Conservation (phyloP, 2,113 vertebrate genomes). For the Limanda limanda region DNA sequence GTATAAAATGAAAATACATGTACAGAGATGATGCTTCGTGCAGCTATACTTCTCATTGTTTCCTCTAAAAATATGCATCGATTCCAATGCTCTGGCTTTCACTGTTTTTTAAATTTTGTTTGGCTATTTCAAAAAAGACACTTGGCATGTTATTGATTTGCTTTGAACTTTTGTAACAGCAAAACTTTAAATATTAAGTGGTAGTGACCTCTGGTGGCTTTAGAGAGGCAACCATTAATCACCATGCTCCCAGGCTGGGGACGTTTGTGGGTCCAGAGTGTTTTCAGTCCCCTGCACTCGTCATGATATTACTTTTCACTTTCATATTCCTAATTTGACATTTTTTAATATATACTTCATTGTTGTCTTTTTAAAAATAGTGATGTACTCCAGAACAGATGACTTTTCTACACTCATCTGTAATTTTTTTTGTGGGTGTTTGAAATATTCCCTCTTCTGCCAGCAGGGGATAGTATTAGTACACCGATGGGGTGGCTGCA, state of each 20-base stretch:
- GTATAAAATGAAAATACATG: background rate
- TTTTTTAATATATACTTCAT: background rate
- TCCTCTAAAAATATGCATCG: slow-evolving; percentile 5
- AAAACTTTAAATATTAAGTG: slow-evolving; percentile 34
- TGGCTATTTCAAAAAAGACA: background rate
- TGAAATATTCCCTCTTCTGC: slow-evolving; percentile 50
- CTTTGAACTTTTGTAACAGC: background rate
- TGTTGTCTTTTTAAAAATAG: background rate
- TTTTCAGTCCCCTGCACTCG: background rate
- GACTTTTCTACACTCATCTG: background rate
- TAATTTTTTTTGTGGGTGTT: background rate
- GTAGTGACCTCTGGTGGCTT: slow-evolving; percentile 66
- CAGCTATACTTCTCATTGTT: background rate
- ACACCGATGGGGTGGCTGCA: slow-evolving; percentile 50
- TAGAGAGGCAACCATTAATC: slow-evolving; percentile 16
- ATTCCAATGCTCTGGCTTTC: background rate
- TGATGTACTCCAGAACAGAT: background rate
- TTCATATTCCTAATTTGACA: background rate
- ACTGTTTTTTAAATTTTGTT: background rate
- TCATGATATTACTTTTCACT: background rate
- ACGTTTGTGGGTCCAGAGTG: background rate
- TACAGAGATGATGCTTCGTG: background rate
- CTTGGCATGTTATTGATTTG: background rate
- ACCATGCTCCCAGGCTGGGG: background rate
- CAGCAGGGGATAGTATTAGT: slow-evolving; percentile 74